These are phyloP conservation scores for Atta colombica DNA, from an alignment of 1,140 invertebrate genomes.

Conservation along the genomic window DNA sequence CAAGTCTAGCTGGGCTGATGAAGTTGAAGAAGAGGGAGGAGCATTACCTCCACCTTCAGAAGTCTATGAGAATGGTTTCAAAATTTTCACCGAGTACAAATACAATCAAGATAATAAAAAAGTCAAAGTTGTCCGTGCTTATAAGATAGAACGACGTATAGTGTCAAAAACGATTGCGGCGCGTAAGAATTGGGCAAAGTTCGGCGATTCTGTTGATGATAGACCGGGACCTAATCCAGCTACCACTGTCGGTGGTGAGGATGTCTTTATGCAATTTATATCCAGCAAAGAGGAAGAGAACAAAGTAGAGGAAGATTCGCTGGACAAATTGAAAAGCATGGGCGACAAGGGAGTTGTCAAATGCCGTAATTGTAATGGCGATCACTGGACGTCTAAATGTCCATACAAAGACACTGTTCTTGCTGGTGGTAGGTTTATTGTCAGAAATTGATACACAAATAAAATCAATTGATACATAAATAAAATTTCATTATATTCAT, in stretches of 20 bases:
- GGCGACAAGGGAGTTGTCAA: slow-evolving; percentile 95
- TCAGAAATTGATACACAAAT: background rate
- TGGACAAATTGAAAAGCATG: slow-evolving; percentile 92
- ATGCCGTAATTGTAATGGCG: slow-evolving; percentile 98
- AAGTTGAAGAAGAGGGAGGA: slow-evolving; percentile 95
- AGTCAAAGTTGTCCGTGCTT: slow-evolving; percentile 94
- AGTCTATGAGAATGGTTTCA: slow-evolving; percentile 94
- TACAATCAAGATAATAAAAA: slow-evolving; percentile 96
- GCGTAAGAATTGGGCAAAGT: slow-evolving; percentile 97
- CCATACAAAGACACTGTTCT: slow-evolving; percentile 97
- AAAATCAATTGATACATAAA: background rate
- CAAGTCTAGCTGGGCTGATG: slow-evolving; percentile 97
- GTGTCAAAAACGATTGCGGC: slow-evolving; percentile 97
- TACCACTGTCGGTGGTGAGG: slow-evolving; percentile 98
- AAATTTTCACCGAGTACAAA: slow-evolving; percentile 97
- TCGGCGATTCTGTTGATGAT: slow-evolving; percentile 95
- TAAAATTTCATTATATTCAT: too few species aligned
- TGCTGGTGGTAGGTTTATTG: slow-evolving; percentile 87
- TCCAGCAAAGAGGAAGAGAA: slow-evolving; percentile 95
- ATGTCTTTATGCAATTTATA: slow-evolving; percentile 97
- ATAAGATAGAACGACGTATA: slow-evolving; percentile 96
- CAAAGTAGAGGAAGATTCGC: slow-evolving; percentile 93
- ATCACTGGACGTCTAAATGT: slow-evolving; percentile 99
- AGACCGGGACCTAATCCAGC: slow-evolving; percentile 98
- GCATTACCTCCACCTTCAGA: slow-evolving; percentile 93